Evolutionary conservation across 2,113 vertebrate species (phyloP), one percentile per base, ranked within the genome.

Genomic region (Apodemus sylvaticus): DNA sequence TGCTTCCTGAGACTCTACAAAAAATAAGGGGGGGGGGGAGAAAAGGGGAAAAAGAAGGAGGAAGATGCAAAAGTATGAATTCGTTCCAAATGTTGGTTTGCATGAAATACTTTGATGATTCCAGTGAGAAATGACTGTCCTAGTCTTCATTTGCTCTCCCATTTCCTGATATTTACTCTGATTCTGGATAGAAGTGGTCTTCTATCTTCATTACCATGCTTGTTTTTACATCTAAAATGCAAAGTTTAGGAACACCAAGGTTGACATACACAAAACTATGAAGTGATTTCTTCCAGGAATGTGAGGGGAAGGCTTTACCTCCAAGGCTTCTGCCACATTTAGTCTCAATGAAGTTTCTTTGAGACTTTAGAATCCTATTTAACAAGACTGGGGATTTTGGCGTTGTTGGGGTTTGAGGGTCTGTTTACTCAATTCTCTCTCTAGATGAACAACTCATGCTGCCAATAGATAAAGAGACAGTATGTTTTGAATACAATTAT

Each of bases 1-100:
- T 94, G 97, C 86, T 94, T 85, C 51, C 94, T 90, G 17, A 71
- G 58, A 94, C 93, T 76, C 92, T 7, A 42, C 42, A 77, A 93
- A 93, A 45, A 86, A 48, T 86, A 36, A 51, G 39, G 24, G 24
- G 26, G 7, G 1, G 5, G 58, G 60, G 78, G 11, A 8, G 31
- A 48, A 58, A 16, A 45, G 3, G 17, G 29, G 29, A 3, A 45
- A n/a, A 24, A 76, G 45, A 42, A 92, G 53, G 22, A 82, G 79
- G 81, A 86, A 68, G 55, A 82, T 70, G n/a, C 14, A 68, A 29
- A 96, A 51, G 3, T 74, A 42, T 22, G 7, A 82, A 88, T 19
- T 31, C 26, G 58, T 31, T 14, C 31, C 76, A 62, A 79, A 48
- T 94, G 62, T 51, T 85, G 64, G 1, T 26, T 85, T 85, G 34